Conservation (phyloP, 2,113 vertebrate species). For the Ceyx cyanopectus region DNA sequence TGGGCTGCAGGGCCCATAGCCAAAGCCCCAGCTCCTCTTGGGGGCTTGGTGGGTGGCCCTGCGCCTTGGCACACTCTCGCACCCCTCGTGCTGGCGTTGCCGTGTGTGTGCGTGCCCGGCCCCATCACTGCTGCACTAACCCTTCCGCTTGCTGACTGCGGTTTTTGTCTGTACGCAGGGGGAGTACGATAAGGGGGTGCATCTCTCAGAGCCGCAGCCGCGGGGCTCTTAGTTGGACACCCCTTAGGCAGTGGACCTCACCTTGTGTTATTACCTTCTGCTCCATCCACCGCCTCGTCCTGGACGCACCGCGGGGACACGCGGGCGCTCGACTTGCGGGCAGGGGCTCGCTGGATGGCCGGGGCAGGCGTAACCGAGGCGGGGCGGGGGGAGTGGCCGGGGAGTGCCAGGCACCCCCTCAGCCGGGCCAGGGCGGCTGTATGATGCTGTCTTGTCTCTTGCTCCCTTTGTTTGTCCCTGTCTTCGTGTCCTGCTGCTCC, state of each 20-base stretch:
- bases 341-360: conserved; percentile 21
- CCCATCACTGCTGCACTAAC: conserved; percentile 76
- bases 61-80: not conserved
- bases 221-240: conserved; percentile 79
- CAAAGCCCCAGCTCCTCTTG: not conserved
- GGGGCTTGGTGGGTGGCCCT: not conserved
- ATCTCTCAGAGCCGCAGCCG: conserved; percentile 74
- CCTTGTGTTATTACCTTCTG: conserved; percentile 77
- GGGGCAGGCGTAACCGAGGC: conserved; percentile 32
- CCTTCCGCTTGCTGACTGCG: conserved; percentile 85
- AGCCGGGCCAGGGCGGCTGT: conserved; percentile 44
- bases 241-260: conserved; percentile 80
- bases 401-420: conserved; percentile 45
- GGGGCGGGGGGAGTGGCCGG: not conserved
- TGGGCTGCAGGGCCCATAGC: not conserved
- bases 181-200: conserved; percentile 85
- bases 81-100: not conserved
- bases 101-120: conserved; percentile 6
- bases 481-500: conserved; percentile 67
- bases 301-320: conserved; percentile 51
- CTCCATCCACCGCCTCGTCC: conserved; percentile 65
- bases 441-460: conserved; percentile 63
- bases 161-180: conserved; percentile 90
- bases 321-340: conserved; percentile 65
- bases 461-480: conserved; percentile 73